Base-by-base conservation (phyloP, 23 tunicate species). In the Trididemnum miniatum region DNA sequence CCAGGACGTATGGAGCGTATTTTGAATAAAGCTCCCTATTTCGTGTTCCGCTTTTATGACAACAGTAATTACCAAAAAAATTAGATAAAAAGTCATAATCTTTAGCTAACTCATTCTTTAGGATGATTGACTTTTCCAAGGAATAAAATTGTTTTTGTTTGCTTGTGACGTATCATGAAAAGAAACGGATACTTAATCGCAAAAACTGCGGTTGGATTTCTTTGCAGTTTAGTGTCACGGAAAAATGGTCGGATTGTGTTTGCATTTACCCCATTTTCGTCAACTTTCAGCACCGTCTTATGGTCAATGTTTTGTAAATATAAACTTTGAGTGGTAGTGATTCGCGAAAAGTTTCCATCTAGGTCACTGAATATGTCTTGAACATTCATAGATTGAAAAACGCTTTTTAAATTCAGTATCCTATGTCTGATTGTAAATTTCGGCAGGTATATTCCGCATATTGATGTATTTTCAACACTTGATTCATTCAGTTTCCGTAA, bases 241-340 rank as follows among this genome's bases (percentile, higher is more conserved):
- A 49, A 0, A 5, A 91, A 81, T 12, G 38, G 24, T 31, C 15
- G n/a, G 2, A 85, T 88, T n/a, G 92, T 89, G 35, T 82, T 83
- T 1, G 91, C 97, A 44, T 87, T 87, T 18, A 92, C 79, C 29
- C 97, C 97, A n/a, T 63, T 37, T 51, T 92, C 92, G 77, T 87
- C 78, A 24, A 92, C 82, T 1, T 92, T 73, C 15, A 92, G 35
- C 38, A 69, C 77, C 4, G 97, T 84, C 66, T 92, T 74, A 83
- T 92, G 97, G 22, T 76, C 72, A 30, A 75, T 31, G 35, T 92
- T 85, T 57, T 73, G 69, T 24, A 91, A 89, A 78, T 25, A 85
- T 26, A 85, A 20, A 23, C 30, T 34, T 2, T 82, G 36, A 20
- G 34, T 31, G 1, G 85, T 24, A 1, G 91, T 82, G 88, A 91